Evolutionary conservation across 2,113 vertebrate species (phyloP).

Genomic region (Hippocampus zosterae): DNA sequence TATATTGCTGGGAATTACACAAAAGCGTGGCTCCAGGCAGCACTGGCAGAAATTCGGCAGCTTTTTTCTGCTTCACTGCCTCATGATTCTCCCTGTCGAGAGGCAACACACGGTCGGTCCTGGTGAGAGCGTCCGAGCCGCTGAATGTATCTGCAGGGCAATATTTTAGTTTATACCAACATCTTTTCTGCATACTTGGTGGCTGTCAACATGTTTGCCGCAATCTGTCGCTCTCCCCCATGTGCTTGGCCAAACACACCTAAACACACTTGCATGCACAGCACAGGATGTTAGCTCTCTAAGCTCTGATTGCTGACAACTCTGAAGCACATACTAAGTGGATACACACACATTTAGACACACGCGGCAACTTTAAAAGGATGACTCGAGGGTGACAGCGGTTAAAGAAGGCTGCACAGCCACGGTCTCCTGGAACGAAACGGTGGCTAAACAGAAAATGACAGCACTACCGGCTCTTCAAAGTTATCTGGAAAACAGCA

Average conservation of each 20-base stretch:
- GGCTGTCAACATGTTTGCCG: constrained; percentile 54
- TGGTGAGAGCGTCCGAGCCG: constrained; percentile 48
- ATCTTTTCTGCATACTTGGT: constrained; percentile 52
- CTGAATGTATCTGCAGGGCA: constrained; percentile 43
- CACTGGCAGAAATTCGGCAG: constrained; percentile 38
- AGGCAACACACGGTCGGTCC: constrained; percentile 36
- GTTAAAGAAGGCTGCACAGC: constrained; percentile 49
- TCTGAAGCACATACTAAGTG: constrained; percentile 31
- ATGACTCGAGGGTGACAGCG: constrained; percentile 39
- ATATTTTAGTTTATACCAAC: constrained; percentile 57
- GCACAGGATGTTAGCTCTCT: constrained; percentile 11
- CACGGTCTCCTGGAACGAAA: constrained; percentile 40
- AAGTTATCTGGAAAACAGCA: constrained; percentile 48
- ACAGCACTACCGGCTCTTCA: constrained; percentile 39
- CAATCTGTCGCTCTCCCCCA: constrained; percentile 46
- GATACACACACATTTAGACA: constrained; percentile 17
- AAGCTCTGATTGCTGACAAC: constrained; percentile 46
- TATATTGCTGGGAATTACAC: constrained; percentile 66
- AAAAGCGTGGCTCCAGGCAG: constrained; percentile 54
- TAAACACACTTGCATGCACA: constrained; percentile 11
- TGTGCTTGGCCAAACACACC: constrained; percentile 11
- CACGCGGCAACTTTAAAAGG: constrained; percentile 14
- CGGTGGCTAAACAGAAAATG: constrained; percentile 45
- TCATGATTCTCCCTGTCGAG: constrained; percentile 47
- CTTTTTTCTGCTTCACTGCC: constrained; percentile 49